Conservation (phyloP, 2,888 invertebrate genomes). For the Drosophila stalkeri region DNA sequence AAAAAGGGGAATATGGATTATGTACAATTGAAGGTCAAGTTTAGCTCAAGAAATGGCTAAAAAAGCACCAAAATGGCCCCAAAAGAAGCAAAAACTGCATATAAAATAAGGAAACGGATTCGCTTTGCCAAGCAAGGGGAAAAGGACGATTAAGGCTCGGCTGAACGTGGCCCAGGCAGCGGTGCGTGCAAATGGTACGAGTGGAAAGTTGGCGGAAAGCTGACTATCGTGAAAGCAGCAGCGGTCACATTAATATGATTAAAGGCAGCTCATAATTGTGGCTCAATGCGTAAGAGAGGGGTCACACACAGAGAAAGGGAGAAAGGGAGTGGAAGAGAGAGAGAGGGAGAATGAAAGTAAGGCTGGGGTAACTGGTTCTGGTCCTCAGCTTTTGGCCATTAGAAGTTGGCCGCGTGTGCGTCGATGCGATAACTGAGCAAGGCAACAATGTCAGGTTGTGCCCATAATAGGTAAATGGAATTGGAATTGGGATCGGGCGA, state of each 20-base stretch:
- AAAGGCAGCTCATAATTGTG: conserved; percentile 77
- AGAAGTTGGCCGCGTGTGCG: conserved; percentile 50
- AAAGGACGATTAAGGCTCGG: not conserved
- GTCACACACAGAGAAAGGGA: not conserved
- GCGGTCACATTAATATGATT: conserved; percentile 71
- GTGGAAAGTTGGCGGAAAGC: conserved; percentile 7
- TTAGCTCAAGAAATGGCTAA: conserved; percentile 44
- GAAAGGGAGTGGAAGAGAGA: not conserved
- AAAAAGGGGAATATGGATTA: not conserved
- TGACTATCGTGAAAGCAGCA: conserved; percentile 22
- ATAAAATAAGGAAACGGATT: conserved; percentile 60
- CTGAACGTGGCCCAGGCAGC: not conserved
- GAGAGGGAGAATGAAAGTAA: not conserved
- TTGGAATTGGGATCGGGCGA: conserved; percentile 34
- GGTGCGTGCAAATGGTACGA: conserved; percentile 3
- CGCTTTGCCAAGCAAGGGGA: conserved; percentile 55
- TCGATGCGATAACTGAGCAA: conserved; percentile 61
- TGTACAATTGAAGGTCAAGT: conserved; percentile 70
- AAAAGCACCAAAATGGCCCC: conserved; percentile 17
- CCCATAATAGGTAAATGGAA: conserved; percentile 39
- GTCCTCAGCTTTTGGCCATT: conserved; percentile 23
- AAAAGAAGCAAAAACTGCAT: conserved; percentile 25
- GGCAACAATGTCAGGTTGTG: conserved; percentile 53
- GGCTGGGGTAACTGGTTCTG: not conserved
- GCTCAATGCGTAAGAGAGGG: conserved; percentile 46